Base-by-base conservation (phyloP, 2,797 vertebrate species). In the Etheostoma perlongum region DNA sequence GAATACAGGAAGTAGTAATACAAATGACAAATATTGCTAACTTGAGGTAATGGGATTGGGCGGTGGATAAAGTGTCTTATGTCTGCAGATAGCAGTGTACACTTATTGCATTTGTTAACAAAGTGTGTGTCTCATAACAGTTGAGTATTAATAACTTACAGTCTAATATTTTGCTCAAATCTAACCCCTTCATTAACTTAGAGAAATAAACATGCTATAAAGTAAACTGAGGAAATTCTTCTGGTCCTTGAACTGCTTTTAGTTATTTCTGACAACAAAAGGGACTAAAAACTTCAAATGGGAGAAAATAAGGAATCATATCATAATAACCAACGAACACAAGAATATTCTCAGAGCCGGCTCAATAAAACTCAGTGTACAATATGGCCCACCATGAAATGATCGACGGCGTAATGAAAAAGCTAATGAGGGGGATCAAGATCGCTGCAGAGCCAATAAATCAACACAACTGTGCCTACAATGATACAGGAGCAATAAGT, bases 401-500 rank as follows among this genome's bases (percentile, higher is more conserved):
- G 92, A 93, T 92, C 86, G 85, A 92, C 91, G 76, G 92, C 25
- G 89, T 93, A 93, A 94, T 94, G 92, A 93, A 93, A 86, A 87
- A 93, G 91, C 93, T 94, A 95, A 95, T 94, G 94, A 94, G 92
- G 91, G 90, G 90, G 91, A 93, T 93, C 91, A 92, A 89, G 88
- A 91, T 83, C 52, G 78, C 86, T 74, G 76, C 90, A 86, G 90
- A 82, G 86, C 86, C 92, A 88, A 94, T 95, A 93, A 94, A 95
- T 95, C 93, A 95, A 90, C 87, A 91, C 85, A 90, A 92, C 83
- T 79, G 91, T 88, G 92, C 85, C 90, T 62, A 83, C 91, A 86
- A 86, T 75, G 88, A 91, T 91, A 89, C 82, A 66, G 83, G 74
- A 82, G 87, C 88, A 92, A 92, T 92, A 92, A 89, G 90, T 76